Base-by-base conservation (phyloP, 2,113 vertebrate species). In the Labrus mixtus region DNA sequence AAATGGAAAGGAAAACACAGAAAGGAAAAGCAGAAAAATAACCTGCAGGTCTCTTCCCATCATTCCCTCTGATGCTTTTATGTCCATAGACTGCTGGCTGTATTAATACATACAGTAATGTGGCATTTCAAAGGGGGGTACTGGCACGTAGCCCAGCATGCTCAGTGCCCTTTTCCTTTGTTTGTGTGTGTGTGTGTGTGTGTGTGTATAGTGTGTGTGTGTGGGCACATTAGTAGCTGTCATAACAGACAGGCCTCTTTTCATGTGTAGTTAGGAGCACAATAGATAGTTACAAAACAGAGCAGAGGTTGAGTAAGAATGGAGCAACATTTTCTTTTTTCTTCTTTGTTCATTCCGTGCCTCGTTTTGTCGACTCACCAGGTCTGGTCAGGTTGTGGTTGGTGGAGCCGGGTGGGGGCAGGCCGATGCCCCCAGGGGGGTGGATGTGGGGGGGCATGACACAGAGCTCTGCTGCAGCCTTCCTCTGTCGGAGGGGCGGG, bases 391-490 rank as follows among this genome's bases (percentile, higher is more conserved):
- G 73, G 67, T 64, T 54, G 66, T 57, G 61, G 81, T 59, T 59
- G 73, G 80, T 33, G 9, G 70, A 33, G 10, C 62, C 68, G 41
- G 85, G 51, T 9, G 51, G 73, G 74, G 85, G 77, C 55, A 82
- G 78, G 76, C 68, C 45, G 5, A 39, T 50, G 76, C 87, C 87
- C 90, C 84, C 76, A 1, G 83, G 86, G 64, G 81, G 84, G 74
- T 81, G 85, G 51, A 68, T 77, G 84, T 87, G 82, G 37, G 75
- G 90, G 81, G 80, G 85, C 92, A 93, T 93, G 88, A 86, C 87
- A 79, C 79, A 63, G 66, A 68, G 65, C 68, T 72, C 68, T 77
- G 83, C 68, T 77, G 83, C 58, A 55, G 77, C 90, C 85, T 86
- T 88, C 90, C 89, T 84, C 91, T 86, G 83, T 73, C 20, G 45